Base-by-base conservation (phyloP, 2,113 vertebrate genomes). In the Camelus dromedarius region DNA sequence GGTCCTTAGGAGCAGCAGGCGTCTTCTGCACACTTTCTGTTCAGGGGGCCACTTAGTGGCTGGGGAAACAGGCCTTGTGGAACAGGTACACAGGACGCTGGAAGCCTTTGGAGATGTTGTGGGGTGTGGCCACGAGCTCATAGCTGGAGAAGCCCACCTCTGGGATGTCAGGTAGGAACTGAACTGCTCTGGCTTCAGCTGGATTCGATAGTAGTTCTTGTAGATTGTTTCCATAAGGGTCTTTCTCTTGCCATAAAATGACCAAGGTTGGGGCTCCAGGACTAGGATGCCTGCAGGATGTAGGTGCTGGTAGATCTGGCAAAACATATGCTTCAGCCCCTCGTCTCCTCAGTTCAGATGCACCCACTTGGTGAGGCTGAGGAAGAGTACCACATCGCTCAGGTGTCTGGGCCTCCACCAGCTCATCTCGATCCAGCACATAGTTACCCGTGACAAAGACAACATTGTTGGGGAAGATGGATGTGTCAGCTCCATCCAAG, bases 391-490 rank as follows among this genome's bases (percentile, higher is more conserved):
- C 96, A 99, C 98, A 6, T 99, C 99, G 99, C 86, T 98, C 99
- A 0, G 98, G 77, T 91, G 96, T 70, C 89, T 99, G 97, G 85
- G 99, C 84, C 92, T 98, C 98, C 98, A 99, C 96, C 83, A 97
- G 96, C 89, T 98, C 97, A 8, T 99, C 99, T 56, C 96, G 98
- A 42, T 99, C 99, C 97, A 99, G 97, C 11, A 99, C 99, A 11
- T 99, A 99, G 98, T 99, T 98, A 6, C 99, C 99, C 99, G 98
- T 99, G 83, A 99, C 95, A 50, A 99, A 99, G 79, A 99, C 99
- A 70, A 99, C 99, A 86, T 99, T 99, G 98, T 98, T 96, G 58
- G 99, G 99, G 96, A 99, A 99, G 67, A 98, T 96, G 0, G 98
- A 35, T 3, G 89, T 98, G 4, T 97, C 95, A 0, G 93, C 97